Evolutionary conservation across 2,113 vertebrate genomes (phyloP).

Genomic region (Opisthocomus hoazin): DNA sequence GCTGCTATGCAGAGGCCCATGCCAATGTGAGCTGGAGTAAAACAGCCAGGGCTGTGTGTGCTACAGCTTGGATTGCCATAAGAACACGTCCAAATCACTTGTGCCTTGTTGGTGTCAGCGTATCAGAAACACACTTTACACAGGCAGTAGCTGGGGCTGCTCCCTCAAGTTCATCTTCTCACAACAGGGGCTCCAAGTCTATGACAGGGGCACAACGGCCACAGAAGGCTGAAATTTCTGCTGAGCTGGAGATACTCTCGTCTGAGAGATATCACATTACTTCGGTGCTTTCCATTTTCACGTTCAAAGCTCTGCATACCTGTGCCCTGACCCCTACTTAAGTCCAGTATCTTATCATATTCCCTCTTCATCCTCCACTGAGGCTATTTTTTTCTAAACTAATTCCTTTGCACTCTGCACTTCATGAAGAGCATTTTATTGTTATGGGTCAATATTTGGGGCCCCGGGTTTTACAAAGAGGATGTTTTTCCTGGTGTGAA

Average conservation of each 20-base stretch:
- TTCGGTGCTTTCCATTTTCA: background rate
- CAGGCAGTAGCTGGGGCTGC: background rate
- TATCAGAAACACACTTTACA: background rate
- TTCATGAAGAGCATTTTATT: background rate
- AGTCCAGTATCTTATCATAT: conserved; percentile 38
- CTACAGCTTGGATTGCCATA: background rate
- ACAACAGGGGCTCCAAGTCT: background rate
- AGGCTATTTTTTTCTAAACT: background rate
- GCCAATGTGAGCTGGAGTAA: background rate
- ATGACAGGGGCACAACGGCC: background rate
- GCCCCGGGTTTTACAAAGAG: background rate
- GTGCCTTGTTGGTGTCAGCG: background rate
- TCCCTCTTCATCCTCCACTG: background rate
- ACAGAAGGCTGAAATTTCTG: conserved; percentile 10
- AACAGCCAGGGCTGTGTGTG: fast-evolving
- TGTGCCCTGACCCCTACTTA: conserved; percentile 47
- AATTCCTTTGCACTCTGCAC: background rate
- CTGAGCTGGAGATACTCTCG: background rate
- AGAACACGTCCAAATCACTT: background rate
- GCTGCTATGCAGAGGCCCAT: fast-evolving
- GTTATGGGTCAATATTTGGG: background rate
- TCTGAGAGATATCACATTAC: conserved; percentile 25
- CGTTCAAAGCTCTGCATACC: conserved; percentile 43
- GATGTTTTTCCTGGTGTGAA: background rate
- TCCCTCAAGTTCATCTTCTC: background rate